Conservation (phyloP, 1,140 invertebrate genomes). For the Zaprionus tsacasi region DNA sequence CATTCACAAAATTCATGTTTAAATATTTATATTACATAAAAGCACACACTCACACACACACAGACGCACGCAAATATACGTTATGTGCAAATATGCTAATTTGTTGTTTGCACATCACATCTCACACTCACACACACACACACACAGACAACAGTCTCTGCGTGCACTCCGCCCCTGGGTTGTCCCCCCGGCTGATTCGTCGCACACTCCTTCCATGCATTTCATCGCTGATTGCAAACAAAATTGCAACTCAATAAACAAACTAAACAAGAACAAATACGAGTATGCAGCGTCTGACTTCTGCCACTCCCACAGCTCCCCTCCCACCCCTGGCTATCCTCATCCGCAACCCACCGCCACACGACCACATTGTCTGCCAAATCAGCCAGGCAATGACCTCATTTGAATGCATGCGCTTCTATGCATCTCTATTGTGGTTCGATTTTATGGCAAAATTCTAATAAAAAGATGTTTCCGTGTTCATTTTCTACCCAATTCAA, state of each 20-base stretch:
- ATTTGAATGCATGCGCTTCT: conserved; percentile 49
- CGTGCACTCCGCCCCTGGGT: not conserved
- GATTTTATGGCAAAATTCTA: conserved; percentile 46
- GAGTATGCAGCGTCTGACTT: conserved; percentile 12
- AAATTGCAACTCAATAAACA: conserved; percentile 78
- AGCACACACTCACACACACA: conserved; percentile 6
- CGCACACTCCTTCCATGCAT: conserved; percentile 26
- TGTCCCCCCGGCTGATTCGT: not conserved
- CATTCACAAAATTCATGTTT: conserved; percentile 62
- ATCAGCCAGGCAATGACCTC: conserved; percentile 54
- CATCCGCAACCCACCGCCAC: not conserved
- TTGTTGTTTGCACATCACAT: conserved; percentile 65
- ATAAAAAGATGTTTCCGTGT: conserved; percentile 37
- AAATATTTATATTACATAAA: conserved; percentile 72
- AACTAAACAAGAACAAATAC: conserved; percentile 71
- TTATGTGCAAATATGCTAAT: conserved; percentile 77
- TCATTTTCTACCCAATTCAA: conserved; percentile 30
- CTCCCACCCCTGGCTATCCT: not conserved
- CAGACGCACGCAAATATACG: conserved; percentile 50
- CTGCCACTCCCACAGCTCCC: not conserved
- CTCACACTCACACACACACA: conserved; percentile 19
- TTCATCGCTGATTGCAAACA: conserved; percentile 71
- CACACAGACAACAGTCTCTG: not conserved
- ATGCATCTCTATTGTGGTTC: conserved; percentile 34
- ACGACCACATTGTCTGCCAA: conserved; percentile 33